Evolutionary conservation across 2,797 vertebrate genomes (phyloP), one percentile per base, ranked within the genome.

Genomic region (Phrynocephalus guinanensis): DNA sequence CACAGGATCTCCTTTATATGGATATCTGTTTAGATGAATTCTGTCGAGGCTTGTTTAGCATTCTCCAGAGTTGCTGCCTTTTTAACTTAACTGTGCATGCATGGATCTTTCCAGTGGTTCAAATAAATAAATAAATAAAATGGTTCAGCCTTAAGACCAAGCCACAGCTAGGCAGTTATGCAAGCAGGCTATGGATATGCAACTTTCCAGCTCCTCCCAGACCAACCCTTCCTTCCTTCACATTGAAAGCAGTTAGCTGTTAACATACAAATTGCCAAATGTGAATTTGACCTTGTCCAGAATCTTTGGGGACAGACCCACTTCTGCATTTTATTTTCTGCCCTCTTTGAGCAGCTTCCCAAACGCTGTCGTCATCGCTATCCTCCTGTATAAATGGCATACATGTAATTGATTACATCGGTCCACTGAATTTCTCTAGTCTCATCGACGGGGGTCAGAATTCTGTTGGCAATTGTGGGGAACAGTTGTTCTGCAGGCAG

Each of bases 321-420:
- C 79, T 63, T 6, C 78, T 33, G 66, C 44, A 79, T 63, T 83
- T 63, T 26, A 83, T 73, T 87, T 82, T 33, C 63, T 52, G 63
- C 22, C 56, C 67, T 20, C 24, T 68, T 80, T 15, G 72, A 20
- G 26, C 20, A 63, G 20, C 20, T 60, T 71, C 71, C 22, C 48
- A 75, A 82, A 33, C n/a, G 63, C 28, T 50, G 9, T 81, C n/a
- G 4, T 50, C 26, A 11, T 44, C 28, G 24, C 24, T 76, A 76
- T 33, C 6, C 44, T 82, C 44, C 15, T 28, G 67, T 60, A 5
- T 77, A 70, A 88, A 77, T 24, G 13, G 38, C 63, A 22, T 44
- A 24, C 79, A 81, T 63, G 26, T 66, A 44, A 18, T 7, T 38
- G 33, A 66, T 24, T 15, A 1, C 22, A 67, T 67, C 20, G 24